Conservation (phyloP, 2,797 vertebrate genomes). For the Cynodonichthys magdalenae region DNA sequence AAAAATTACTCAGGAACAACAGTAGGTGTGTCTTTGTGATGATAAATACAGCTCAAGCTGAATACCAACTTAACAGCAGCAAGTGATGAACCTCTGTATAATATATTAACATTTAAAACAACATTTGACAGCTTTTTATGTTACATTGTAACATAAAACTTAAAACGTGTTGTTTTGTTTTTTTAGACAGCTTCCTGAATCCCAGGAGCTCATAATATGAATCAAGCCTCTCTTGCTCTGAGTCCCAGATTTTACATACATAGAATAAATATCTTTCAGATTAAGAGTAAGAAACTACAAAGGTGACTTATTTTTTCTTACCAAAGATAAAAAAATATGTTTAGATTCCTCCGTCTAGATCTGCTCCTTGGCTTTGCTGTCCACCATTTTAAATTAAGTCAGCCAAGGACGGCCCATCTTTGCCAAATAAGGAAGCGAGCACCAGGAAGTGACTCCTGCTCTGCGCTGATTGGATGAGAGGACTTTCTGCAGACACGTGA, state of each 20-base stretch:
- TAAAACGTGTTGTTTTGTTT: background rate
- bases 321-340: conserved; percentile 61
- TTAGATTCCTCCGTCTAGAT: conserved; percentile 49
- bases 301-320: conserved; percentile 61
- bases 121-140: background rate
- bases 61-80: conserved; percentile 27
- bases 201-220: conserved; percentile 10
- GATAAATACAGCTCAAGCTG: conserved; percentile 38
- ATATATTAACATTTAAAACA: conserved; percentile 5
- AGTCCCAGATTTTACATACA: conserved; percentile 12
- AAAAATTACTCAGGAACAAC: conserved; percentile 48
- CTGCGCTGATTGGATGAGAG: conserved; percentile 71
- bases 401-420: conserved; percentile 52
- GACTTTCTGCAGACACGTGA: conserved; percentile 8
- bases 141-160: background rate
- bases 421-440: conserved; percentile 64
- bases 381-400: conserved; percentile 72
- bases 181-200: conserved; percentile 51
- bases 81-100: background rate
- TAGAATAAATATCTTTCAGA: conserved; percentile 15
- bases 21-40: conserved; percentile 63
- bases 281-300: background rate
- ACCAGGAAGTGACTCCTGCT: conserved; percentile 67
- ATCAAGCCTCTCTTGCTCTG: background rate
- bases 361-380: conserved; percentile 40